These are phyloP conservation scores for Eupithecia vulgata DNA, from an alignment of 2,888 invertebrate genomes.

Conservation along the genomic window DNA sequence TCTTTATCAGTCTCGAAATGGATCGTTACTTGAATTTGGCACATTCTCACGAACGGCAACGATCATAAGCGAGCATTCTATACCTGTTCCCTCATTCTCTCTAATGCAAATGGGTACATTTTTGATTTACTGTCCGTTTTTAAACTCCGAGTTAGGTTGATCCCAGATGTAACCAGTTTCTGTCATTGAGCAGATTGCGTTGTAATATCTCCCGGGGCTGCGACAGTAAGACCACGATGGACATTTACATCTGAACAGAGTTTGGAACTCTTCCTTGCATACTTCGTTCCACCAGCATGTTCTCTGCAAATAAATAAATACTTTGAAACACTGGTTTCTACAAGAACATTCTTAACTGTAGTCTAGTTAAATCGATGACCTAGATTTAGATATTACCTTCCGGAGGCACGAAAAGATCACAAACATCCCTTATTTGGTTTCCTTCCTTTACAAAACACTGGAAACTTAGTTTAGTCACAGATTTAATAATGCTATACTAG, in stretches of 20 bases:
- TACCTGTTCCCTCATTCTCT: constrained; percentile 29
- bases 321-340: background rate
- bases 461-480: background rate
- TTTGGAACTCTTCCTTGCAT: constrained; percentile 96
- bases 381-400: background rate
- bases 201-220: constrained; percentile 94
- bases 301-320: constrained; percentile 82
- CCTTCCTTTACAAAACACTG: background rate
- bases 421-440: background rate
- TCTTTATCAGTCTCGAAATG: constrained; percentile 78
- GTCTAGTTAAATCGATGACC: constrained; percentile 9
- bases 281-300: constrained; percentile 98
- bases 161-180: constrained; percentile 96
- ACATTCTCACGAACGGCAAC: constrained; percentile 49
- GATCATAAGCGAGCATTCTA: constrained; percentile 43
- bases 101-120: constrained; percentile 28
- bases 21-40: constrained; percentile 71
- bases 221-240: constrained; percentile 95
- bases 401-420: background rate
- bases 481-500: too few relatives aligned
- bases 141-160: constrained; percentile 86
- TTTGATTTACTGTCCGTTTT: constrained; percentile 61
- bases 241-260: constrained; percentile 93
- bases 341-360: background rate
- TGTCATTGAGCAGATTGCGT: constrained; percentile 95